Evolutionary conservation across 2,797 vertebrate genomes (phyloP).

Genomic region (Hydrophis major): DNA sequence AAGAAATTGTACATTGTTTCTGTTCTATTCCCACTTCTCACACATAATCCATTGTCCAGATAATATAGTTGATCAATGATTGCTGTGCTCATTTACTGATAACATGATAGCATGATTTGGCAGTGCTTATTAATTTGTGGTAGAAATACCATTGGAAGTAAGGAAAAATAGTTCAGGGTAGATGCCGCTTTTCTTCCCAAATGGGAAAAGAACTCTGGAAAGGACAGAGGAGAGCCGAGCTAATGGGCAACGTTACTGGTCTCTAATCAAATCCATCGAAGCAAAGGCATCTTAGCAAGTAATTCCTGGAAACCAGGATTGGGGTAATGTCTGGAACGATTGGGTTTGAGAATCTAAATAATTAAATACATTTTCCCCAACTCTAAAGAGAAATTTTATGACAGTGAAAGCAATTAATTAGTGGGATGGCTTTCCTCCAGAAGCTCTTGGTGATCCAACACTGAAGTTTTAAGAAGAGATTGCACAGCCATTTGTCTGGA

Average conservation of each 20-base stretch:
- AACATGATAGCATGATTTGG: background rate
- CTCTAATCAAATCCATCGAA: background rate
- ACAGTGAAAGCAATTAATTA: background rate
- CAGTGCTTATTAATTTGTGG: background rate
- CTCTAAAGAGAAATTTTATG: background rate
- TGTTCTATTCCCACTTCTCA: background rate
- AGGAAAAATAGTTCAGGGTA: background rate
- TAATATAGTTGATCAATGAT: background rate
- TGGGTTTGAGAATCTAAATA: background rate
- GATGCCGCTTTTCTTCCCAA: background rate
- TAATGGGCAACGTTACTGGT: background rate
- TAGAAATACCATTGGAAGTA: background rate
- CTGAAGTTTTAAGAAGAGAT: background rate
- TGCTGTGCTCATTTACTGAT: background rate
- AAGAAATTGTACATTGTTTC: background rate
- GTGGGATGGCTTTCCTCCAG: background rate
- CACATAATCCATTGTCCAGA: background rate
- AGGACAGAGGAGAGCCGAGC: background rate
- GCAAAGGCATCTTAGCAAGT: background rate
- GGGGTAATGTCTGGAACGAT: background rate
- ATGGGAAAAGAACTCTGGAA: background rate
- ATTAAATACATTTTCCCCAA: background rate
- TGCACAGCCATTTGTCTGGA: background rate
- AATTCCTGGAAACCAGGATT: background rate
- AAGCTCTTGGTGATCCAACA: background rate